A percentile compares a stretch with the other conserved stretches of the same genome.
Conservation (phyloP, 2,888 invertebrate species). For the Cybosia mesomella region DNA sequence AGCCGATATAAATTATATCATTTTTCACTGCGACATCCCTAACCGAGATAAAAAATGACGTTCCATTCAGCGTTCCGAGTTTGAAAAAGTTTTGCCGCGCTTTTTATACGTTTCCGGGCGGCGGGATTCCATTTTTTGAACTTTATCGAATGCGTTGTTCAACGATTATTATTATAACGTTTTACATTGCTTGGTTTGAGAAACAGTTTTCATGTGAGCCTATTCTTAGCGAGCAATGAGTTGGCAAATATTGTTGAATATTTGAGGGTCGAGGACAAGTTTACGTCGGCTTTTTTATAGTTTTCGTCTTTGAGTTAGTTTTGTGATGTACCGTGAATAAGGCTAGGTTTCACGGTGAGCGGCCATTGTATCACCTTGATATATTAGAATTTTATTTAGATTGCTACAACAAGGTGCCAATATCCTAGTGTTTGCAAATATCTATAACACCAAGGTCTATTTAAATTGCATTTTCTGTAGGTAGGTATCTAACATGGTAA, state of each 20-base stretch:
- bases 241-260: slow-evolving; percentile 26
- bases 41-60: slow-evolving; percentile 86
- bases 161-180: slow-evolving; percentile 37
- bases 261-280: slow-evolving; percentile 44
- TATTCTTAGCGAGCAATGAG: slow-evolving; percentile 30
- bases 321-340: slow-evolving; percentile 41
- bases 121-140: slow-evolving; percentile 76
- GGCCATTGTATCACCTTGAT: background rate
- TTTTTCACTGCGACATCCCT: slow-evolving; percentile 86
- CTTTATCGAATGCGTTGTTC: slow-evolving; percentile 52
- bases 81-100: slow-evolving; percentile 86
- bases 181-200: slow-evolving; percentile 31
- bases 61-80: slow-evolving; percentile 81
- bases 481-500: no score
- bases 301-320: slow-evolving; percentile 60
- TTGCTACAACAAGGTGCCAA: background rate
- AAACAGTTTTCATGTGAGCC: background rate
- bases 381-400: background rate
- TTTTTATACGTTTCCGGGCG: slow-evolving; percentile 85
- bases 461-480: no score
- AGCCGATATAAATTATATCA: slow-evolving; percentile 86
- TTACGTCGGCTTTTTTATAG: slow-evolving; percentile 67
- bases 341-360: slow-evolving; percentile 33
- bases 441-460: no score
- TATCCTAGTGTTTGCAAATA: no score